Evolutionary conservation across 2,797 vertebrate species (phyloP).

Genomic region (Erithacus rubecula): DNA sequence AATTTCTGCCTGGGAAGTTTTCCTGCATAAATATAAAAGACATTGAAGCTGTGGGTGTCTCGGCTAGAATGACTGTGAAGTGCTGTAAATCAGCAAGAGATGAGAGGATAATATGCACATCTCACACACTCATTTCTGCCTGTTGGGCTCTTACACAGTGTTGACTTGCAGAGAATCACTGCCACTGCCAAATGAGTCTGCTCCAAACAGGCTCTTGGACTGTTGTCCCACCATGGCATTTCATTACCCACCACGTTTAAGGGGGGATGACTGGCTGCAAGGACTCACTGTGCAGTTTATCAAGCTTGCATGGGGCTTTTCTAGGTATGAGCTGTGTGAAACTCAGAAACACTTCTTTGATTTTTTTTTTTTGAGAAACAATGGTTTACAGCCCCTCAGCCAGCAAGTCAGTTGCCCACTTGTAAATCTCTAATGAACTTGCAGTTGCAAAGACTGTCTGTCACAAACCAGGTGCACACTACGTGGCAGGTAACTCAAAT

Average conservation of each 20-base stretch:
- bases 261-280: slow-evolving; percentile 47
- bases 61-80: background rate
- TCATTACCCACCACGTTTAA: slow-evolving; percentile 61
- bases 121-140: slow-evolving; percentile 21
- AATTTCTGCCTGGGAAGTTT: slow-evolving; percentile 17
- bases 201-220: slow-evolving; percentile 20
- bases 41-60: slow-evolving; percentile 5
- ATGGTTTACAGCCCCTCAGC: background rate
- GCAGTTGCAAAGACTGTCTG: background rate
- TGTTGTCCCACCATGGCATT: slow-evolving; percentile 43
- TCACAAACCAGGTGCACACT: background rate
- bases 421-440: background rate
- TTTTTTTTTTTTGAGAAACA: background rate
- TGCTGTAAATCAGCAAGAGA: slow-evolving; percentile 40
- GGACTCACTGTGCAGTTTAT: background rate
- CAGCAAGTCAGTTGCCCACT: background rate
- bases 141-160: background rate
- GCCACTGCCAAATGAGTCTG: slow-evolving; percentile 44
- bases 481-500: background rate
- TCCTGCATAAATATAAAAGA: slow-evolving; percentile 47
- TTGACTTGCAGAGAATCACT: slow-evolving; percentile 29
- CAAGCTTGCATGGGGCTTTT: background rate
- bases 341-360: background rate
- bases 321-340: background rate
- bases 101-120: background rate